These are phyloP conservation scores for Silurus glanis DNA, from an alignment of 2,113 vertebrate genomes.

Conservation along the genomic window DNA sequence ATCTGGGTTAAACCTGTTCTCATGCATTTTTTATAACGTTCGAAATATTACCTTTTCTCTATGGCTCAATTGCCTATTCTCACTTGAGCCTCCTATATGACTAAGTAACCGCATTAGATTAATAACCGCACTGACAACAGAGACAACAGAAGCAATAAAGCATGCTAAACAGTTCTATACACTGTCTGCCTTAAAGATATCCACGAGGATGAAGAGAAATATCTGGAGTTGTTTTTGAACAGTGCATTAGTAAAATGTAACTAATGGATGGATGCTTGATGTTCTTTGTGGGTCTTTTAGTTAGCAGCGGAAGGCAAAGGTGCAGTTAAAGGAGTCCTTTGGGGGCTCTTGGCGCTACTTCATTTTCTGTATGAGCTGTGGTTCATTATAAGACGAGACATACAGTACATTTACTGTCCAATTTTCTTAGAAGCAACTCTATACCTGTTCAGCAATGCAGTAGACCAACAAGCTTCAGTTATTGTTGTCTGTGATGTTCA, in stretches of 20 bases:
- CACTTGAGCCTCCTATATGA: background rate
- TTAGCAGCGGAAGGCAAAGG: slow-evolving; percentile 1
- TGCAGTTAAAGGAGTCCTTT: background rate
- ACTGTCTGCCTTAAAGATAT: background rate
- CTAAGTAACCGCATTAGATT: slow-evolving; percentile 5
- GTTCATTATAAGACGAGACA: background rate
- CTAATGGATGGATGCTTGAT: background rate
- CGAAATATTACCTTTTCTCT: background rate
- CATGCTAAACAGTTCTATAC: background rate
- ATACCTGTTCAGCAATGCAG: background rate
- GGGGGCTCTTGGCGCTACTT: background rate
- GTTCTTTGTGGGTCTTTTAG: background rate
- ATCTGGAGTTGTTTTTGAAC: background rate
- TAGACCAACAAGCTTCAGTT: background rate
- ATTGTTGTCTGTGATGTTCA: background rate
- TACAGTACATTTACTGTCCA: background rate
- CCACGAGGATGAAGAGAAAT: background rate
- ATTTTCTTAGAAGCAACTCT: background rate
- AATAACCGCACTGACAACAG: background rate
- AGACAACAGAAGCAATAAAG: slow-evolving; percentile 18
- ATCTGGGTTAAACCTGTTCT: slow-evolving; percentile 15
- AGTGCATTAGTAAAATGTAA: background rate
- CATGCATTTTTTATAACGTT: slow-evolving; percentile 1
- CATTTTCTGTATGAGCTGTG: background rate
- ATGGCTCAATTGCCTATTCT: background rate